Evolutionary conservation across 2,797 vertebrate species (phyloP).

Genomic region (Tauraco hartlaubi): DNA sequence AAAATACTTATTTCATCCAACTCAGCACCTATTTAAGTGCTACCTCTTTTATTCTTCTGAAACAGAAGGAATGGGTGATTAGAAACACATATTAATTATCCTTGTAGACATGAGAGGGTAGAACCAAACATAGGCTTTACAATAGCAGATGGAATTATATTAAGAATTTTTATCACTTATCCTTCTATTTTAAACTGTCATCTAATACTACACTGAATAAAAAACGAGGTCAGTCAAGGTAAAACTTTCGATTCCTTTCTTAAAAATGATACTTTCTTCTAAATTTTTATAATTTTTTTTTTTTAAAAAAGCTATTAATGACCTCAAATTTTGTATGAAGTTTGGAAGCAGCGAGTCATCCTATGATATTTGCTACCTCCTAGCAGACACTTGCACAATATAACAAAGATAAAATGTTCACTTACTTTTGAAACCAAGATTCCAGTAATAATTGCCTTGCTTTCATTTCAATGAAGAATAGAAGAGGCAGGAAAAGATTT

Average conservation of each 20-base stretch:
- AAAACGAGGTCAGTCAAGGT: not conserved
- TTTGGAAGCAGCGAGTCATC: not conserved
- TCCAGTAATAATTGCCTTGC: not conserved
- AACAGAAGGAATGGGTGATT: slow-evolving; percentile 24
- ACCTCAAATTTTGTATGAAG: not conserved
- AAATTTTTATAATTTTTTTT: not conserved
- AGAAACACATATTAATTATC: slow-evolving; percentile 33
- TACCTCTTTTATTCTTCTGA: slow-evolving; percentile 4
- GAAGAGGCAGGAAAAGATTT: not conserved
- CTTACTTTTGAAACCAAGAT: not conserved
- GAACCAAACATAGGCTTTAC: not conserved
- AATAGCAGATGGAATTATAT: not conserved
- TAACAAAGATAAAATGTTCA: not conserved
- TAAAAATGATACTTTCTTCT: not conserved
- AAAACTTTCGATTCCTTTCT: not conserved
- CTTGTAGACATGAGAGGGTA: not conserved
- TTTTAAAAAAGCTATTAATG: not conserved
- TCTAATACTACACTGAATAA: not conserved
- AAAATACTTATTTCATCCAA: slow-evolving; percentile 17
- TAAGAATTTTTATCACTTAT: not conserved
- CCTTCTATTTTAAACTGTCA: not conserved
- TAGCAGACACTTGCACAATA: not conserved
- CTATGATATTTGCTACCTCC: not conserved
- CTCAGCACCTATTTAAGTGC: not conserved
- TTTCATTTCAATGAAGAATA: not conserved